Evolutionary conservation across 2,888 invertebrate genomes (phyloP).

Genomic region (Volucella inanis): DNA sequence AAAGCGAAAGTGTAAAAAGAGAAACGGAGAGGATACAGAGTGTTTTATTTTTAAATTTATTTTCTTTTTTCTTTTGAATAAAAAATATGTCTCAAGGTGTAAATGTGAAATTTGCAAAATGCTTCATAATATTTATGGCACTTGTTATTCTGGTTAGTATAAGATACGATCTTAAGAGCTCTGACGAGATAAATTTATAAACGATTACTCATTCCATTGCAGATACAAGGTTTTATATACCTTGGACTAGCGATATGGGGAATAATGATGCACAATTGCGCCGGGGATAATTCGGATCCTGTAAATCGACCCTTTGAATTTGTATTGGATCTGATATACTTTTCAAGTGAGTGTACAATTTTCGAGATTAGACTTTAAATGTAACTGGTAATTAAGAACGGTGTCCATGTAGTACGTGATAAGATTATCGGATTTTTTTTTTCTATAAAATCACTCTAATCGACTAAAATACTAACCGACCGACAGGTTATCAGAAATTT

Average conservation of each 20-base stretch:
- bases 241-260: slow-evolving; percentile 80
- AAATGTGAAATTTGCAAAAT: slow-evolving; percentile 80
- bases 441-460: slow-evolving; percentile 25
- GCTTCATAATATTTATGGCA: slow-evolving; percentile 81
- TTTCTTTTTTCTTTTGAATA: too few species aligned
- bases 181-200: slow-evolving; percentile 1
- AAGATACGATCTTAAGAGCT: neutral
- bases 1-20: slow-evolving; percentile 57
- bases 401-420: slow-evolving; percentile 10
- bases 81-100: slow-evolving; percentile 78
- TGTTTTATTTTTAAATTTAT: neutral
- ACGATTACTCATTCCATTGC: slow-evolving; percentile 36
- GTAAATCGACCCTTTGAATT: slow-evolving; percentile 78
- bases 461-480: neutral
- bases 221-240: slow-evolving; percentile 80
- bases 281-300: slow-evolving; percentile 75
- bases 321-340: slow-evolving; percentile 80
- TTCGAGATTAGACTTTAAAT: slow-evolving; percentile 36
- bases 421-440: slow-evolving; percentile 41
- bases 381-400: slow-evolving; percentile 15
- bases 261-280: slow-evolving; percentile 77
- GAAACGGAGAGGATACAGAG: slow-evolving; percentile 18
- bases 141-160: slow-evolving; percentile 80
- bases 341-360: slow-evolving; percentile 77
- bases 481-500: slow-evolving; percentile 5